A percentile compares a stretch with the other conserved stretches of the same genome.
These are phyloP conservation scores for Siderastrea siderea DNA, from an alignment of 92 coral and sea anemone species.

Conservation along the genomic window DNA sequence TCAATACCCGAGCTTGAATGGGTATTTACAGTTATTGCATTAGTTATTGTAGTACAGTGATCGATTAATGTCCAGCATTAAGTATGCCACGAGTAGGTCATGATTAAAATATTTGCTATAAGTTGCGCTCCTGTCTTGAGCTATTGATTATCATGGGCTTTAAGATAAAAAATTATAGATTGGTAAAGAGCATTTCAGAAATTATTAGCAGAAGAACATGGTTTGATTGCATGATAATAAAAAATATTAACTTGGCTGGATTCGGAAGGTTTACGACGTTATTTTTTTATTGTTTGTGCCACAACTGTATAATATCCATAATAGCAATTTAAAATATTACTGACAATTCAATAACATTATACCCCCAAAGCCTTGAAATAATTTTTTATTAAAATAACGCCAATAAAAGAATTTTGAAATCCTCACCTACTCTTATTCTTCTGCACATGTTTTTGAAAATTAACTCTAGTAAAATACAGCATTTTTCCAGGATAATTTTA, in stretches of 20 bases:
- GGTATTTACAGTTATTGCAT: constrained; percentile 18
- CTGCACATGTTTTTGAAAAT: neutral
- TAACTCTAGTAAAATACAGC: neutral
- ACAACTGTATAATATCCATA: neutral
- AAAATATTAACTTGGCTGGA: neutral
- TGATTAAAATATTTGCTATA: constrained; percentile 14
- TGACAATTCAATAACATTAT: neutral
- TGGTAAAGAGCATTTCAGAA: neutral
- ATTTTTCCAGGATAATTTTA: constrained; percentile 10
- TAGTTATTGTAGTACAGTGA: neutral
- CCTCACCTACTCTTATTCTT: constrained; percentile 14
- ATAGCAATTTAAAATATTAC: neutral
- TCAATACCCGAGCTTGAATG: constrained; percentile 14
- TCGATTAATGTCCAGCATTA: neutral
- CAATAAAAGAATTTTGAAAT: constrained; percentile 6
- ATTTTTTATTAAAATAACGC: constrained; percentile 2
- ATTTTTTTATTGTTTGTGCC: constrained; percentile 9
- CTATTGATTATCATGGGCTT: constrained; percentile 7
- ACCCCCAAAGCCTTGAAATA: constrained; percentile 20
- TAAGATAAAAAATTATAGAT: no score
- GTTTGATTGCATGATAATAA: neutral
- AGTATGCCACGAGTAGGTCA: neutral
- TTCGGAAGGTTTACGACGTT: constrained; percentile 1
- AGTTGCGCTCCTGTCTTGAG: constrained; percentile 4
- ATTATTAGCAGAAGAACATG: neutral